Conservation (phyloP, 2,113 vertebrate genomes). For the Halichoerus grypus region DNA sequence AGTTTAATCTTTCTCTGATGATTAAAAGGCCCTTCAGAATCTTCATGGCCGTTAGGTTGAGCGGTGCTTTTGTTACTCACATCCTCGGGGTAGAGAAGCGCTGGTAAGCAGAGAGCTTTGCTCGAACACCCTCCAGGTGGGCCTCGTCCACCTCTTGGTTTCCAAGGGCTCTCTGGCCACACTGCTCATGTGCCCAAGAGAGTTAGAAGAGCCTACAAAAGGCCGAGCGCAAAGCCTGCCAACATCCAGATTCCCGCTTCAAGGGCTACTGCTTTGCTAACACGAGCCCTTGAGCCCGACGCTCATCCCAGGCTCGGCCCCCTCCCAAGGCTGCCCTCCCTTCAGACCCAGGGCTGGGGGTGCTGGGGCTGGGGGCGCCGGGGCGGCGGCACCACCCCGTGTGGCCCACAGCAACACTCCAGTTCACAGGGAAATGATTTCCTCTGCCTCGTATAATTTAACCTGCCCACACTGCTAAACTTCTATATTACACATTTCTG, state of each 20-base stretch:
- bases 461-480: conserved; percentile 86
- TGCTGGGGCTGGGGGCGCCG: background rate
- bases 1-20: conserved; percentile 9
- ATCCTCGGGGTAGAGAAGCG: background rate
- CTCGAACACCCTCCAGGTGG: accelerated
- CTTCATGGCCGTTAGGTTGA: accelerated
- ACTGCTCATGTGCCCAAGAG: background rate
- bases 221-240: background rate
- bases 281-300: background rate
- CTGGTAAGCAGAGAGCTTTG: accelerated
- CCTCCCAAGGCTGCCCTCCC: conserved; percentile 29
- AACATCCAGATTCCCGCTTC: background rate
- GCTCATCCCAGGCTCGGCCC: accelerated
- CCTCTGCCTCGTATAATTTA: conserved; percentile 84
- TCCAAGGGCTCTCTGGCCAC: background rate
- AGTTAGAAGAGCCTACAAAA: background rate
- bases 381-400: conserved; percentile 67
- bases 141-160: accelerated
- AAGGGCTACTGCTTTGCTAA: conserved; percentile 19
- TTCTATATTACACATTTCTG: conserved; percentile 83
- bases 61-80: accelerated
- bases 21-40: conserved; percentile 50
- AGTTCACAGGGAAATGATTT: conserved; percentile 85
- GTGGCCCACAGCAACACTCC: conserved; percentile 81
- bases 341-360: background rate